Conservation (phyloP, 1,140 invertebrate genomes). For the Euschistus heros region DNA sequence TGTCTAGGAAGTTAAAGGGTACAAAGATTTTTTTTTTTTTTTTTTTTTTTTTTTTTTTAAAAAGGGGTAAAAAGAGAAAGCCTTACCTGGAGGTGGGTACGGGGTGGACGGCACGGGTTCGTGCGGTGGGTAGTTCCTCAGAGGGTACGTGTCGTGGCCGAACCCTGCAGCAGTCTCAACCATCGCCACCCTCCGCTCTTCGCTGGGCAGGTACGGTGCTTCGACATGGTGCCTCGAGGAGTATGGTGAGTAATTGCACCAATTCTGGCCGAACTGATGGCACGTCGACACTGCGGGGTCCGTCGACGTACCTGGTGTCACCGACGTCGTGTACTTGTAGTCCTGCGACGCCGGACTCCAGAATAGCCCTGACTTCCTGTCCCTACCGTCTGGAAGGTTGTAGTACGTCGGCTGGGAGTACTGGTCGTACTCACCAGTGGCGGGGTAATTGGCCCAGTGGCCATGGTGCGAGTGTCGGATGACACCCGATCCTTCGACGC, state of each 20-base stretch:
- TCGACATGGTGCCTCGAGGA: constrained; percentile 50
- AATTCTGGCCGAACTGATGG: constrained; percentile 58
- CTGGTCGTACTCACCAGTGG: constrained; percentile 54
- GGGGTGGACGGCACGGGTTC: constrained; percentile 65
- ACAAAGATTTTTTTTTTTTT: neutral
- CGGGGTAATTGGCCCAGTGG: constrained; percentile 55
- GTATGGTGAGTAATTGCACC: constrained; percentile 57
- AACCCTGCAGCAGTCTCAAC: constrained; percentile 48
- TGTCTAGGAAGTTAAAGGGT: no score
- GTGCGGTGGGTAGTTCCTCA: constrained; percentile 59
- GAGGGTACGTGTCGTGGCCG: constrained; percentile 61
- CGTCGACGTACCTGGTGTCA: constrained; percentile 40
- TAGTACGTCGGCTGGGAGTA: constrained; percentile 64
- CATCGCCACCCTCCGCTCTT: constrained; percentile 18
- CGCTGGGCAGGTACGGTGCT: constrained; percentile 38
- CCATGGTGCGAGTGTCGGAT: constrained; percentile 62
- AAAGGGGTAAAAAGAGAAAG: neutral
- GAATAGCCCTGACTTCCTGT: constrained; percentile 48
- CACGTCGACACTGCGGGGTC: constrained; percentile 47
- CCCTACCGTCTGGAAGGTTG: constrained; percentile 51
- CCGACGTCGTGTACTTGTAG: constrained; percentile 47
- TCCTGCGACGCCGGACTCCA: constrained; percentile 55
- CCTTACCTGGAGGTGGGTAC: constrained; percentile 65
- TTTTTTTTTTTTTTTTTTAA: neutral
- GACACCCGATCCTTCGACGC: constrained; percentile 42